Evolutionary conservation across 2,113 vertebrate genomes (phyloP).

Genomic region (Lagenorhynchus albirostris): DNA sequence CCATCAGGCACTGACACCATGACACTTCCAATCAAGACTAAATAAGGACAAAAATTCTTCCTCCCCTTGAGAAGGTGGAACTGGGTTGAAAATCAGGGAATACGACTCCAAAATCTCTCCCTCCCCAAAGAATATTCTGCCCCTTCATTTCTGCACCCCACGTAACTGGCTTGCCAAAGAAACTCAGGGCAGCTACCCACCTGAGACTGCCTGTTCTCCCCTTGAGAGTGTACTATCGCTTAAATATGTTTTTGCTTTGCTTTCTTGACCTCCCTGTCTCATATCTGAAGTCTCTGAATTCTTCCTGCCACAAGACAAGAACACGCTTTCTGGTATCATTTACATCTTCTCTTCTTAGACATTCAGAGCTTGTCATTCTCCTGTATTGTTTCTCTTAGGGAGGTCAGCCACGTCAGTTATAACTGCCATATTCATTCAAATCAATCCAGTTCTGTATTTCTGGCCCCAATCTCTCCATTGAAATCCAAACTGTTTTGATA

Average conservation of each 20-base stretch:
- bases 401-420: background rate
- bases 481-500: background rate
- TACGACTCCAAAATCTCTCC: too few species aligned
- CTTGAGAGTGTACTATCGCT: background rate
- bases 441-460: background rate
- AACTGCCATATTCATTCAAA: background rate
- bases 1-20: background rate
- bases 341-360: background rate
- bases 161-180: background rate
- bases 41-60: background rate
- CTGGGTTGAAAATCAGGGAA: too few species aligned
- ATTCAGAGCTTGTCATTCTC: background rate
- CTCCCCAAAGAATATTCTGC: background rate
- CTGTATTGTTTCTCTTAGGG: background rate
- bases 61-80: too few species aligned
- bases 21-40: background rate
- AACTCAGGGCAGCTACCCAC: background rate
- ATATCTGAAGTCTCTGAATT: background rate
- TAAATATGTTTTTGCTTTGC: background rate
- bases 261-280: background rate
- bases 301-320: background rate
- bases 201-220: fast-evolving
- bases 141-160: background rate
- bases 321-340: background rate
- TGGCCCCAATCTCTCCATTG: background rate